phyloP scores from a whole-genome alignment of 2,113 vertebrate species.

The Gallinago paraguaiae region DNA sequence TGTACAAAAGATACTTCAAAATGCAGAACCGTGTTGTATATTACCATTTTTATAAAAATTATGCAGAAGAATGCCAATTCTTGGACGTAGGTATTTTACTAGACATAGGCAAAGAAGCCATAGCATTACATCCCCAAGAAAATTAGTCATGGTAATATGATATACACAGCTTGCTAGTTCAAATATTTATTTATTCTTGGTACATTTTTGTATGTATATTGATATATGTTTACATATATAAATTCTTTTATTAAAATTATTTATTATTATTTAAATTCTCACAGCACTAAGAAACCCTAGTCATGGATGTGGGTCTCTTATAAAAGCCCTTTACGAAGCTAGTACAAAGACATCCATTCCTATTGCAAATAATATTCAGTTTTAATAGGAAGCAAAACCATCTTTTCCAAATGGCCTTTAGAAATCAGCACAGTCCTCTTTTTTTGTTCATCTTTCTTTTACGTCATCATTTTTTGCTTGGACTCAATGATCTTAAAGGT shows the following conservation, averaged over 20 bases:
- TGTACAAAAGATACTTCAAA: background rate
- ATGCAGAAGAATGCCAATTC: background rate
- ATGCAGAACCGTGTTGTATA: background rate
- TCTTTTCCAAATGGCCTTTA: background rate
- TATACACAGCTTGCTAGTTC: background rate
- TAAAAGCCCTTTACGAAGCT: background rate
- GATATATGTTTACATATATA: background rate
- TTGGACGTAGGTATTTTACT: background rate
- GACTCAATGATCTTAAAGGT: background rate
- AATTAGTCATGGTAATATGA: background rate
- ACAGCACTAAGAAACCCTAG: background rate
- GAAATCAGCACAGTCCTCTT: fast-evolving
- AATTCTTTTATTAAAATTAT: background rate
- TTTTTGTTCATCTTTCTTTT: background rate
- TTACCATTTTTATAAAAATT: background rate
- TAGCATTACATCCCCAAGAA: background rate
- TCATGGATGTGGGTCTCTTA: background rate
- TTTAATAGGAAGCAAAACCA: background rate
- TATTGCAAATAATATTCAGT: background rate
- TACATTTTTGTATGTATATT: background rate
- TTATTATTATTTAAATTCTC: background rate
- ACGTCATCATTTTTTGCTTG: background rate
- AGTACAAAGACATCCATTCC: background rate
- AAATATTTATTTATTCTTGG: background rate
- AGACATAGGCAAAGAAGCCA: background rate